phyloP scores from a whole-genome alignment of 1,140 invertebrate species.

The Apis florea region DNA sequence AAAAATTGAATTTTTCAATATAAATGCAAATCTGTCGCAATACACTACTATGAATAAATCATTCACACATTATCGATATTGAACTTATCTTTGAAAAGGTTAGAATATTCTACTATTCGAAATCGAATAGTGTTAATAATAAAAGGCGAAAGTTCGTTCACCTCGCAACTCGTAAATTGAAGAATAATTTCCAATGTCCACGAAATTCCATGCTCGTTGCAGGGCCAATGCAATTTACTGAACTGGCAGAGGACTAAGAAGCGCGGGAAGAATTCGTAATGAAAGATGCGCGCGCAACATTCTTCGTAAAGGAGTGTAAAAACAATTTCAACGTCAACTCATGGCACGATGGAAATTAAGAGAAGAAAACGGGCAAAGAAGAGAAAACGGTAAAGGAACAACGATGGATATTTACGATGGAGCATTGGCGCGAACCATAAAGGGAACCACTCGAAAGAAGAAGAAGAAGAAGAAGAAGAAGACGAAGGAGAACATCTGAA shows the following conservation, averaged over 20 bases:
- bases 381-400: not conserved
- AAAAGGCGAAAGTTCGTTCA: not conserved
- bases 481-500: not conserved
- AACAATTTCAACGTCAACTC: constrained; percentile 9
- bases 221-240: not conserved
- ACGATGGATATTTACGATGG: constrained; percentile 21
- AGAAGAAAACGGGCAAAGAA: not conserved
- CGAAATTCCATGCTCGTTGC: constrained; percentile 6
- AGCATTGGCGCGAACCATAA: constrained; percentile 12
- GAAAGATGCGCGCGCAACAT: not conserved
- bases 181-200: not conserved
- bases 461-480: too few relatives aligned
- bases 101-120: too few relatives aligned
- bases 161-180: not conserved
- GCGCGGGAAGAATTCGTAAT: constrained; percentile 25
- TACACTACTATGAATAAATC: too few relatives aligned
- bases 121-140: not conserved
- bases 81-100: too few relatives aligned
- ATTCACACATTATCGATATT: too few relatives aligned
- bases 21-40: too few relatives aligned
- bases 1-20: too few relatives aligned
- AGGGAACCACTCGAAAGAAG: not conserved
- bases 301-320: not conserved
- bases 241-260: not conserved
- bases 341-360: not conserved